phyloP scores from a whole-genome alignment of 2,113 vertebrate species.

The Onychostoma macrolepis region DNA sequence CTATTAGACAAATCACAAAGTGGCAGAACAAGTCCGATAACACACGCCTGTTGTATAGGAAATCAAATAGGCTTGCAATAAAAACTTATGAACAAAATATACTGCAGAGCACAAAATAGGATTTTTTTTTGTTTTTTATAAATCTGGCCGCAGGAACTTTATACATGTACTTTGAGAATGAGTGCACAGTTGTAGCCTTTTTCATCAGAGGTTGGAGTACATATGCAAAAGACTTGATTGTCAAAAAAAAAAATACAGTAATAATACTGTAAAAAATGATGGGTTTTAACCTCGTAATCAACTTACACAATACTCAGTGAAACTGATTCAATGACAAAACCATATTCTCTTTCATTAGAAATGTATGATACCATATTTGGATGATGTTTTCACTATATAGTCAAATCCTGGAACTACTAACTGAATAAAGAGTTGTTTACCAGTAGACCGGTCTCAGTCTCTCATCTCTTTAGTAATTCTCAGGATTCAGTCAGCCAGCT shows the following conservation, averaged over 20 bases:
- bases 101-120: slow-evolving; percentile 49
- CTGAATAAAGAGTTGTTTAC: slow-evolving; percentile 20
- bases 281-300: not conserved
- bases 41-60: not conserved
- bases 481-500: slow-evolving; percentile 59
- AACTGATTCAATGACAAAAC: not conserved
- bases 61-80: not conserved
- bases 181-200: slow-evolving; percentile 7
- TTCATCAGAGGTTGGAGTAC: slow-evolving; percentile 22
- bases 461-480: slow-evolving; percentile 22
- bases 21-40: not conserved
- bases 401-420: not conserved
- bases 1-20: slow-evolving; percentile 54
- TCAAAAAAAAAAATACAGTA: not conserved
- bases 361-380: not conserved
- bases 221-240: not conserved
- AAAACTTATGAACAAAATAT: slow-evolving; percentile 5
- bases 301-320: not conserved
- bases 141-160: slow-evolving; percentile 41
- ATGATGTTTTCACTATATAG: not conserved
- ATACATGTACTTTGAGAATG: slow-evolving; percentile 53
- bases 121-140: slow-evolving; percentile 35
- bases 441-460: not conserved
- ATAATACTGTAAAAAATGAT: not conserved
- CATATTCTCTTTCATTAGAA: not conserved